These are phyloP conservation scores for Dendrocincla fuliginosa DNA, from an alignment of 2,797 vertebrate species.

Conservation along the genomic window DNA sequence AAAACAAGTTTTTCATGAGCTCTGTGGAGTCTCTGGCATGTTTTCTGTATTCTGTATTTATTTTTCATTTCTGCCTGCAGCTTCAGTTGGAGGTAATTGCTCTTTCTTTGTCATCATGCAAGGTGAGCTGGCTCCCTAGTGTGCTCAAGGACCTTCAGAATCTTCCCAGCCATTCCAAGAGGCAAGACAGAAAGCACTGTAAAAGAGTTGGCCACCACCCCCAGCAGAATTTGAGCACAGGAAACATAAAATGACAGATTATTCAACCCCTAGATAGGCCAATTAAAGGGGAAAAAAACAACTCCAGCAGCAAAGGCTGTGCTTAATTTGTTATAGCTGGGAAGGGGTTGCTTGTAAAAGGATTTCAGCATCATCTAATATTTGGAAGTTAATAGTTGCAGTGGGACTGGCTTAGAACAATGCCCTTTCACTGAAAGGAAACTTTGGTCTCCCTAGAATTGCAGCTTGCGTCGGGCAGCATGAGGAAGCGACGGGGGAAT, in stretches of 20 bases:
- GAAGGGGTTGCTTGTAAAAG: neutral
- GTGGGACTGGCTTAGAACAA: neutral
- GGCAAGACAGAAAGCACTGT: neutral
- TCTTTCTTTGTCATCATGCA: neutral
- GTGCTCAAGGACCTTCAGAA: neutral
- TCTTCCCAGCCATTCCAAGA: neutral
- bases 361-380: neutral
- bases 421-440: neutral
- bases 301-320: neutral
- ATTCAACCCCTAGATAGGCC: neutral
- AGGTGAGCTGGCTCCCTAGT: neutral
- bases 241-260: neutral
- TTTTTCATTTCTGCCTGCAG: slow-evolving; percentile 18
- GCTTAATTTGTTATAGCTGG: neutral
- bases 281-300: neutral
- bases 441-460: neutral
- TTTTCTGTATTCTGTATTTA: neutral
- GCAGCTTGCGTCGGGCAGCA: neutral
- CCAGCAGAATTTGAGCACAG: neutral
- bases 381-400: neutral
- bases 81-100: neutral
- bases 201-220: neutral
- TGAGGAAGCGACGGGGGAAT: fast-evolving
- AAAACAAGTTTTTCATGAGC: neutral
- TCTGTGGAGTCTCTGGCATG: neutral